Base-by-base conservation (phyloP, 2,797 vertebrate species). In the Antrozous pallidus region DNA sequence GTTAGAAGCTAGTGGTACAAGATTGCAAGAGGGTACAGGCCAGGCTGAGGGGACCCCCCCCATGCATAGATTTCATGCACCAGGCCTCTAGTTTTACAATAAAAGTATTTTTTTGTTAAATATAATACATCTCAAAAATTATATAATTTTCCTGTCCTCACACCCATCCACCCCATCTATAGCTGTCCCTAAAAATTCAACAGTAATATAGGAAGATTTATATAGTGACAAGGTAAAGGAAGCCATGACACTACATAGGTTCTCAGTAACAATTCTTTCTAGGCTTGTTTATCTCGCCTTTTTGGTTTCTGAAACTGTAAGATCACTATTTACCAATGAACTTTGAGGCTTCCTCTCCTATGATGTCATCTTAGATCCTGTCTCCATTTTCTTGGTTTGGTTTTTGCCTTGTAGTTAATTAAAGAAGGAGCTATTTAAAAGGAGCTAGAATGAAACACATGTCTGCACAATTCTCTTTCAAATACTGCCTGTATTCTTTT, bases 291-390 rank as follows among this genome's bases (percentile, higher is more conserved):
- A 40, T 73, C 31, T 42, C 7, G 10, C 1, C 28, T 51, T 94
- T 88, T 61, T 69, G 40, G 26, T 81, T 95, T 94, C 33, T 88
- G 56, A 85, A 94, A 65, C n/a, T 67, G 36, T 24, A 79, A 22
- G 28, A 42, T 88, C 17, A 78, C 33, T 40, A 90, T 12, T 69
- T 83, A 90, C 6, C 36, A 94, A 83, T n/a, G 12, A 81, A 95
- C 33, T 84, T 83, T 74, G 16, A 94, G 45, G 45, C 3, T 88
- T 89, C 47, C 83, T 63, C 26, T 93, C 49, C 71, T 91, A 70
- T 86, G 36, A 87, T 10, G 14, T 93, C 45, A 95, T 70, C 80
- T 95, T 91, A 94, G 31, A 87, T 56, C 1, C 20, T 77, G 2
- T 14, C n/a, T 63, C 24, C 31, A n/a, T 70, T 47, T 74, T 49